Conservation (phyloP, 2,797 vertebrate genomes). For the Uromys caudimaculatus region DNA sequence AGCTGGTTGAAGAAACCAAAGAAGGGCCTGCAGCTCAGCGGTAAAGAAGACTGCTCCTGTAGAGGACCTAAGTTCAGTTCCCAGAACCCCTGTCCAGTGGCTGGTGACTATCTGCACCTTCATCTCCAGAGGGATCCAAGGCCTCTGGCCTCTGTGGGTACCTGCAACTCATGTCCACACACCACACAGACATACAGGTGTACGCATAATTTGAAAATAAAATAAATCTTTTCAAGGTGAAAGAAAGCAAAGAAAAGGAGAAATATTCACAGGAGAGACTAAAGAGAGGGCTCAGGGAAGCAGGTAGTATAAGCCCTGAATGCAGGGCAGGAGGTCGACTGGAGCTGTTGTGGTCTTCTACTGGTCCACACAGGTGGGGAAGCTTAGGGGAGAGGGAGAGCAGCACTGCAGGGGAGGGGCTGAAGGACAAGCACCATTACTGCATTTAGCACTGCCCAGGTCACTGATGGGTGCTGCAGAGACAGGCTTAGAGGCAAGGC, state of each 20-base stretch:
- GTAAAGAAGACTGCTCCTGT: no score
- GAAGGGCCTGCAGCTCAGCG: neutral
- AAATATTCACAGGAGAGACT: neutral
- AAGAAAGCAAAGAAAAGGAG: neutral
- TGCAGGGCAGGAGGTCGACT: neutral
- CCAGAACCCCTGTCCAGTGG: neutral
- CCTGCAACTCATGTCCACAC: no score
- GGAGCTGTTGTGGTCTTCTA: no score
- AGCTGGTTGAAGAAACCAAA: neutral
- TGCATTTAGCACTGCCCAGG: neutral
- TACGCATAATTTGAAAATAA: neutral
- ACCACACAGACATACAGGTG: neutral
- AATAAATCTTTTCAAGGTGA: neutral
- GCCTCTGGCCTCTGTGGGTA: neutral
- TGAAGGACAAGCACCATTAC: rapidly evolving
- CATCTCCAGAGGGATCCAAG: neutral
- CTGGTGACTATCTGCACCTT: no score
- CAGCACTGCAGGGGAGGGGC: no score
- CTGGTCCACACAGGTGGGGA: neutral
- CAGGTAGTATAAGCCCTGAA: neutral
- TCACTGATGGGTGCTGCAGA: neutral
- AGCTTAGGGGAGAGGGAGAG: neutral
- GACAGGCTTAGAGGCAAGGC: neutral
- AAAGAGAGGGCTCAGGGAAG: neutral
- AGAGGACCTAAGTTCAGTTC: neutral